Evolutionary conservation across 2,888 invertebrate species (phyloP).

Genomic region (Phoenoteleia sp.): DNA sequence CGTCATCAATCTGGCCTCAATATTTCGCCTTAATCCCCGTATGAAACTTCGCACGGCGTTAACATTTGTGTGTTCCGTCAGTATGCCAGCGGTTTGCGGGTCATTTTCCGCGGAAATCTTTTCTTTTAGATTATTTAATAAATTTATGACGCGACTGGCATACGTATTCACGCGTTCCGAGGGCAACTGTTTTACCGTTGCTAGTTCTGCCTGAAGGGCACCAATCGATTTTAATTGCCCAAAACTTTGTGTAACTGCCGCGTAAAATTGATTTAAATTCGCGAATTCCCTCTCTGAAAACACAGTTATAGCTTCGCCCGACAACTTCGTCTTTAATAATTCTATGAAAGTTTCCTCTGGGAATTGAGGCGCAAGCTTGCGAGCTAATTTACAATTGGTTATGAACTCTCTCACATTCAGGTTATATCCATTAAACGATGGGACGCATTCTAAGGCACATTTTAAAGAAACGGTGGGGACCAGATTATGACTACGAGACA

Average conservation of each 20-base stretch:
- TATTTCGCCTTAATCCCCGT: neutral
- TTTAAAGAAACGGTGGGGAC: neutral
- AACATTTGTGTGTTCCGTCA: too few relatives aligned
- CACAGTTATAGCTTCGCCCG: neutral
- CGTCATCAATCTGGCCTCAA: neutral
- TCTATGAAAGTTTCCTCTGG: neutral
- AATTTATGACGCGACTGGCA: neutral
- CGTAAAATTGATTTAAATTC: neutral
- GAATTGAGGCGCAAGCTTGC: neutral
- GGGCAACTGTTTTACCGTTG: neutral
- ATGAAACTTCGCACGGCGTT: neutral
- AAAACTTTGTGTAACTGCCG: neutral
- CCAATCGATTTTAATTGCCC: neutral
- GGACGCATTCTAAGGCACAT: constrained; percentile 6
- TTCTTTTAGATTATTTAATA: neutral
- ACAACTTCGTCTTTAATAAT: neutral
- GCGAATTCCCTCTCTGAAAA: neutral
- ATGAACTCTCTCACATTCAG: neutral
- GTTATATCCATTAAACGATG: neutral
- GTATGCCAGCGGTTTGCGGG: too few relatives aligned
- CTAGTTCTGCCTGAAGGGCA: neutral
- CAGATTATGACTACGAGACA: too few relatives aligned
- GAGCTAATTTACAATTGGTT: neutral
- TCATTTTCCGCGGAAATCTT: neutral
- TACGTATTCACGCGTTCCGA: neutral